These are phyloP conservation scores for Nephrocerus scutellatus DNA, from an alignment of 2,888 invertebrate genomes.

Conservation along the genomic window DNA sequence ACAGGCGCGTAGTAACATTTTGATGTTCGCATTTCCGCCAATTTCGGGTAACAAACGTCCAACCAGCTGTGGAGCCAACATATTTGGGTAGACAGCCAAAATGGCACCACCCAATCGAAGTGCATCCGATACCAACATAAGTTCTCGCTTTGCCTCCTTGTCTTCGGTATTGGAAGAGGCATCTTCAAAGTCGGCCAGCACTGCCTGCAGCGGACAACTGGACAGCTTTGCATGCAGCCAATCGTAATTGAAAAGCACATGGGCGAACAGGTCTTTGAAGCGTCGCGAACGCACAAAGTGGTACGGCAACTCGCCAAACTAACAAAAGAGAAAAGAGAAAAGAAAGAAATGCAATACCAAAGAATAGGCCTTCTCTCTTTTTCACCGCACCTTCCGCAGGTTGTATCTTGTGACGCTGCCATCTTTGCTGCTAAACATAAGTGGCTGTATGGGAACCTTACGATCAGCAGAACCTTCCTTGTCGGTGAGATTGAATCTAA, in stretches of 20 bases:
- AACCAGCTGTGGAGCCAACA: constrained; percentile 91
- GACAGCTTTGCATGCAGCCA: constrained; percentile 95
- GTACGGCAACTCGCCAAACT: constrained; percentile 93
- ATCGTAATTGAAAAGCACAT: constrained; percentile 94
- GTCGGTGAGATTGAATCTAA: constrained; percentile 68
- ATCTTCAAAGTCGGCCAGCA: constrained; percentile 93
- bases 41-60: constrained; percentile 90
- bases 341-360: background rate
- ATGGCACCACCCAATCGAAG: constrained; percentile 91
- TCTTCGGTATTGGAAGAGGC: constrained; percentile 74
- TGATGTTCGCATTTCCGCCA: constrained; percentile 71
- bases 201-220: constrained; percentile 90
- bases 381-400: constrained; percentile 68
- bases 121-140: constrained; percentile 89
- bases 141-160: constrained; percentile 67
- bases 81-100: constrained; percentile 82
- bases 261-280: constrained; percentile 80
- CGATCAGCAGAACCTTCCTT: constrained; percentile 85
- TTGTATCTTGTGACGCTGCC: constrained; percentile 86
- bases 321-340: background rate
- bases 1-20: constrained; percentile 82
- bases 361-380: constrained; percentile 1
- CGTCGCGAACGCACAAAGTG: constrained; percentile 88
- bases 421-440: constrained; percentile 85
- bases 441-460: constrained; percentile 90